phyloP scores from a whole-genome alignment of 2,888 invertebrate species.

The Frankliniella intonsa region DNA sequence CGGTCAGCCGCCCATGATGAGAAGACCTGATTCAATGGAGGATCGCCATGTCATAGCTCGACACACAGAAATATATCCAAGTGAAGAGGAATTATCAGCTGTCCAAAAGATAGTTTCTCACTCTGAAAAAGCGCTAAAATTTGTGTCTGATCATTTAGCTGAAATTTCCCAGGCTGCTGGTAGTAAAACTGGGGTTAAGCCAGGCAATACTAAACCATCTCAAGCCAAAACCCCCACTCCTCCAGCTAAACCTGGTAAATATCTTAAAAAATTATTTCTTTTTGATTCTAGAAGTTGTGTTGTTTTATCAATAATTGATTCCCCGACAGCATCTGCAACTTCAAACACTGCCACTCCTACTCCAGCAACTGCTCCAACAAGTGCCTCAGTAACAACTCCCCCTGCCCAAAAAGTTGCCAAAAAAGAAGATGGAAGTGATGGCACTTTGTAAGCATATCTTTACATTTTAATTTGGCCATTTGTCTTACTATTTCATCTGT shows the following conservation, averaged over 20 bases:
- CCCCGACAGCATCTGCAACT: constrained; percentile 37
- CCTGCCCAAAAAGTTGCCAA: constrained; percentile 45
- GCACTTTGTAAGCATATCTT: constrained; percentile 58
- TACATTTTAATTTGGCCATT: too few species aligned
- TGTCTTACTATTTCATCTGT: constrained; percentile 27
- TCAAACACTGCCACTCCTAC: constrained; percentile 36
- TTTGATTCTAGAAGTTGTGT: background rate
- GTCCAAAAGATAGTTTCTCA: constrained; percentile 90
- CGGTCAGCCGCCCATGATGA: constrained; percentile 46
- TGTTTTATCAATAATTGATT: background rate
- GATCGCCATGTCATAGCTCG: constrained; percentile 92
- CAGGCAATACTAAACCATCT: constrained; percentile 29
- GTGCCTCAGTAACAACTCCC: constrained; percentile 39
- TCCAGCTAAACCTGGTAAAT: constrained; percentile 32
- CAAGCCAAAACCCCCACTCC: constrained; percentile 32
- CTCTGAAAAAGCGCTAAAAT: constrained; percentile 89
- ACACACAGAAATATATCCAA: constrained; percentile 90
- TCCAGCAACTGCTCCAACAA: constrained; percentile 41
- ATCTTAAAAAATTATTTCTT: background rate
- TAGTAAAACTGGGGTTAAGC: constrained; percentile 31
- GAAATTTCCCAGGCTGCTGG: constrained; percentile 48
- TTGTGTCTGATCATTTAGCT: constrained; percentile 84
- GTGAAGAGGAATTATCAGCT: constrained; percentile 79
- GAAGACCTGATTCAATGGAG: constrained; percentile 88
- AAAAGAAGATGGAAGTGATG: constrained; percentile 71